A percentile compares a stretch with the other conserved stretches of the same genome.
Conservation (phyloP, 2,888 invertebrate species). For the Fragum whitleyi region DNA sequence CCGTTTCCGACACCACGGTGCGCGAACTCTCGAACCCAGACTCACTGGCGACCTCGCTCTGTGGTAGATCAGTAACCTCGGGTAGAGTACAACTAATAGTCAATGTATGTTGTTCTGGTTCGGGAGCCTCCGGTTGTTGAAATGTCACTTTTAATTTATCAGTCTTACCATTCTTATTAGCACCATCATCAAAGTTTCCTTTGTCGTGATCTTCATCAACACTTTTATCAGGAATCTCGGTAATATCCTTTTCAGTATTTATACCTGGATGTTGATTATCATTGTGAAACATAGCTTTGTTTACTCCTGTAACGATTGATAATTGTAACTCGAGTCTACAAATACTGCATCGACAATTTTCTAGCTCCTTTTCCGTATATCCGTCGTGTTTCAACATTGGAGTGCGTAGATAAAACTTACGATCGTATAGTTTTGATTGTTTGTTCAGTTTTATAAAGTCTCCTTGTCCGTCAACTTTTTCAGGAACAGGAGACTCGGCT, state of each 20-base stretch:
- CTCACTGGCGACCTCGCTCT: constrained; percentile 43
- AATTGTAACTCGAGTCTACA: constrained; percentile 75
- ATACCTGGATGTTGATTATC: background rate
- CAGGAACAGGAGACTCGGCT: constrained; percentile 35
- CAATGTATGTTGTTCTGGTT: constrained; percentile 37
- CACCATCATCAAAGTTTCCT: background rate
- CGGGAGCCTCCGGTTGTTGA: constrained; percentile 46
- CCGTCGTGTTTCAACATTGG: constrained; percentile 63
- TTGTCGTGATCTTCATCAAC: background rate
- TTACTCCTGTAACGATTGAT: constrained; percentile 60
- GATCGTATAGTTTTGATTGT: constrained; percentile 69
- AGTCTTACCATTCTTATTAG: background rate
- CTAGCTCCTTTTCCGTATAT: constrained; percentile 49
- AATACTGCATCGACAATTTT: constrained; percentile 73
- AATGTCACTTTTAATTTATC: constrained; percentile 45
- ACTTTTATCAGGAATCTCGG: no score
- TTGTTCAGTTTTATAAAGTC: constrained; percentile 69
- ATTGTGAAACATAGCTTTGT: background rate
- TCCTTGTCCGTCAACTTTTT: constrained; percentile 35
- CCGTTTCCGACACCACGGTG: constrained; percentile 14
- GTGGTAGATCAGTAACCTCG: constrained; percentile 46
- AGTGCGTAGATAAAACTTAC: constrained; percentile 73
- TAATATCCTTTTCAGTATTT: background rate
- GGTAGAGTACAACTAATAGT: constrained; percentile 64
- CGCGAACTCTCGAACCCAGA: constrained; percentile 60